Base-by-base conservation (phyloP, 2,797 vertebrate species). In the Sandelia bainsii region DNA sequence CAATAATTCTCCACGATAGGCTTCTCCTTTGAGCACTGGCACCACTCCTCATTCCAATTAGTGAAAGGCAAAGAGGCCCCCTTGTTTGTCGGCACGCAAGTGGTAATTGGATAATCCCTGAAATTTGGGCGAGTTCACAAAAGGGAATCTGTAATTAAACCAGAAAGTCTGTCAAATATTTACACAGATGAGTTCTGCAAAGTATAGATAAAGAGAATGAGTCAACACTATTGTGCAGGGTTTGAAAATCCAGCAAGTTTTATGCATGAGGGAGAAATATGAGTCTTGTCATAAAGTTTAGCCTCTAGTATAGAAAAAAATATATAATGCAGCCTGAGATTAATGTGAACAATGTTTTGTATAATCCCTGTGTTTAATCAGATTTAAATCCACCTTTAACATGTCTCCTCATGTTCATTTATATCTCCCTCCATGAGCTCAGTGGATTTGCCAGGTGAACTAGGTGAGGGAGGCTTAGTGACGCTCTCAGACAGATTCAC, bases 101-200 rank as follows among this genome's bases (percentile, higher is more conserved):
- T 77, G 1, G 80, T 93, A 92, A 93, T 93, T 91, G 88, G 90
- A 92, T 92, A 91, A 93, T 93, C 90, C 89, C 91, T 70, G 81
- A 88, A 89, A 92, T 92, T 89, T 92, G 87, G 78, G 75, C 49
- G 72, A 72, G 63, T 53, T 87, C 89, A 89, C 90, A 88, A 93
- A 92, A 91, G 85, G 86, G 88, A 89, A 85, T 91, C 72, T 73
- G 88, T 88, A 91, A 92, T 93, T 91, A 91, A 90, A 92, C 67
- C 69, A 67, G 77, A 84, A 84, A 85, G 85, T 79, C 82, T 84
- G 72, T 90, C 89, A 91, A 93, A 93, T 89, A 91, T 92, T 91
- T 89, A 91, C 87, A 87, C 88, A 91, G 90, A 91, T 86, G 88
- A 89, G 81, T 82, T 75, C 89, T 87, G 86, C 79, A 66, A 77